Conservation (phyloP, 1,140 invertebrate genomes). For the Trachelipus rathkii region DNA sequence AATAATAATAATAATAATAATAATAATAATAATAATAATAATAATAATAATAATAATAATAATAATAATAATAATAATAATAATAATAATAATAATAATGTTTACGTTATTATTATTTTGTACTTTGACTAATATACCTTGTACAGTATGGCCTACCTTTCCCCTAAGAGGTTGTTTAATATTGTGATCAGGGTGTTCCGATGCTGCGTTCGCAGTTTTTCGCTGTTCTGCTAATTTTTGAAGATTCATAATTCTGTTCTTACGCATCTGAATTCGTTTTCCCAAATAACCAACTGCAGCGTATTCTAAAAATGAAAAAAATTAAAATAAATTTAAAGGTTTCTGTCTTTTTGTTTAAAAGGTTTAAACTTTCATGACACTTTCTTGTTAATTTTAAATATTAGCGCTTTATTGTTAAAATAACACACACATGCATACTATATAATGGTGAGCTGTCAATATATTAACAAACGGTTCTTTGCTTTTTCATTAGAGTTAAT, state of each 20-base stretch:
- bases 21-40: neutral
- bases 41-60: neutral
- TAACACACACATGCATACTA: too few relatives aligned
- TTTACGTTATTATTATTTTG: neutral
- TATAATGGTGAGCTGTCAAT: too few relatives aligned
- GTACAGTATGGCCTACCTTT: constrained; percentile 21
- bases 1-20: neutral
- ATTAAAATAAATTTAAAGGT: too few relatives aligned
- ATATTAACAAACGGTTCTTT: too few relatives aligned
- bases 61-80: neutral
- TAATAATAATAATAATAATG: too few relatives aligned
- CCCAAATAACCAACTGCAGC: constrained; percentile 92
- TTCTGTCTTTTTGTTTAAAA: too few relatives aligned
- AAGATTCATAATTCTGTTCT: constrained; percentile 77
- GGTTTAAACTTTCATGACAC: too few relatives aligned
- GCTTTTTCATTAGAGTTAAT: too few relatives aligned
- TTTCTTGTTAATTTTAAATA: too few relatives aligned
- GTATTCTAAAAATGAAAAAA: constrained; percentile 67
- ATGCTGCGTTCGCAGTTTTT: constrained; percentile 53
- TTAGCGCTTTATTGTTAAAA: too few relatives aligned
- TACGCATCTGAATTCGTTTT: constrained; percentile 90
- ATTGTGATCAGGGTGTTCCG: constrained; percentile 29
- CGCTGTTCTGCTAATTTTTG: constrained; percentile 87
- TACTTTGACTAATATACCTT: neutral
- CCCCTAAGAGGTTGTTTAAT: neutral